phyloP scores from a whole-genome alignment of 2,888 invertebrate genomes.

The Himalopsyche anomala region DNA sequence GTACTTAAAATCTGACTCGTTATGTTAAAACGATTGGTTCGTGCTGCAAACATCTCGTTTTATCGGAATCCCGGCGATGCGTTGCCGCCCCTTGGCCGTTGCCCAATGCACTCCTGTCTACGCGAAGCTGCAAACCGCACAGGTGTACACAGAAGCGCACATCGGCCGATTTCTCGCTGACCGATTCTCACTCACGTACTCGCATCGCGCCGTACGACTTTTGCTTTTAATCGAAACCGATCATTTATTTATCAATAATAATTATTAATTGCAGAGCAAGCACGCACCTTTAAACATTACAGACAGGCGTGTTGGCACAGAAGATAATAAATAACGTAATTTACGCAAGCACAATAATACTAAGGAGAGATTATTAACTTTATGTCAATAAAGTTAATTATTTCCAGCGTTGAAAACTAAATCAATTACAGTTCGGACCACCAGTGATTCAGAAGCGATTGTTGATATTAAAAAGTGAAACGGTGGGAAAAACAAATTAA shows the following conservation, averaged over 20 bases:
- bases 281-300: neutral
- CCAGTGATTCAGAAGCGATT: no score
- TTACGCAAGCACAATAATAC: no score
- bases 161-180: neutral
- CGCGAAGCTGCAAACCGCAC: slow-evolving; percentile 1
- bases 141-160: slow-evolving; percentile 20
- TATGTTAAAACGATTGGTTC: slow-evolving; percentile 11
- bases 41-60: slow-evolving; percentile 32
- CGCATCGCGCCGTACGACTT: neutral
- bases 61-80: slow-evolving; percentile 37
- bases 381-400: no score
- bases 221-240: slow-evolving; percentile 39
- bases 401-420: no score
- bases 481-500: no score
- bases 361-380: no score
- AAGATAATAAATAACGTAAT: neutral
- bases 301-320: neutral
- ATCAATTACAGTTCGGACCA: no score
- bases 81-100: slow-evolving; percentile 23
- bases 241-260: slow-evolving; percentile 42
- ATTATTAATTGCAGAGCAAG: slow-evolving; percentile 17
- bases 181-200: neutral
- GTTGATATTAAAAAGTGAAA: no score
- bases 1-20: slow-evolving; percentile 5
- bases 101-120: slow-evolving; percentile 37